These are phyloP conservation scores for Vespertilio murinus DNA, from an alignment of 2,797 vertebrate genomes.

Conservation along the genomic window DNA sequence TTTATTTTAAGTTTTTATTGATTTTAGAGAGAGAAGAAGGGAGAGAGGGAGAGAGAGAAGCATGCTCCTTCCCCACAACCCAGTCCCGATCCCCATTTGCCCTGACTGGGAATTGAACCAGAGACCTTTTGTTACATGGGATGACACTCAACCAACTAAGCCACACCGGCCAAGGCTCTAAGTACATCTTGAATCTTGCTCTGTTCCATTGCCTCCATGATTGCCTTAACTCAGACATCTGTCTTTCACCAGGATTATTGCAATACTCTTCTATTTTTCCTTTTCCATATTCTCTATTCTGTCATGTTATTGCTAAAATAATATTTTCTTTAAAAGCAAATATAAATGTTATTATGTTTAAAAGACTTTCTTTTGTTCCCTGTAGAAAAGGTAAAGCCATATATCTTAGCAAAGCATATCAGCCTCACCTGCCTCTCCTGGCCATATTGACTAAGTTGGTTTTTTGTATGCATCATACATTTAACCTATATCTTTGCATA, in stretches of 20 bases:
- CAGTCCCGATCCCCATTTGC: background rate
- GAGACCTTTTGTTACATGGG: background rate
- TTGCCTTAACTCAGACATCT: background rate
- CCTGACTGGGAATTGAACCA: background rate
- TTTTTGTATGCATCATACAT: background rate
- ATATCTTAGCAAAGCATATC: conserved; percentile 12
- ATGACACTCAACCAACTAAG: background rate
- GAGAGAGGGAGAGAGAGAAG: background rate
- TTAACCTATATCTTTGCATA: conserved; percentile 5
- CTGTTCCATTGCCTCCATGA: background rate
- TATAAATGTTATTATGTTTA: background rate
- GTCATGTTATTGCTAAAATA: conserved; percentile 24
- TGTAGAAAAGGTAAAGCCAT: background rate
- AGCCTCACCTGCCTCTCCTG: background rate
- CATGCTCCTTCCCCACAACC: background rate
- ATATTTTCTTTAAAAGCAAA: conserved; percentile 36
- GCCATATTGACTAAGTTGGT: background rate
- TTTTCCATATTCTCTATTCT: background rate
- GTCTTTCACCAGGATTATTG: background rate
- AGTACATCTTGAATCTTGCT: conserved; percentile 1
- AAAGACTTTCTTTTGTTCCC: conserved; percentile 49
- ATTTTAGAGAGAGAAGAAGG: background rate
- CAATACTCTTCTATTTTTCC: background rate
- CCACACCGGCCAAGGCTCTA: background rate
- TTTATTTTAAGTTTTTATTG: background rate